Evolutionary conservation across 2,113 vertebrate genomes (phyloP), one percentile per base, ranked within the genome.

Genomic region (Lampris incognitus): DNA sequence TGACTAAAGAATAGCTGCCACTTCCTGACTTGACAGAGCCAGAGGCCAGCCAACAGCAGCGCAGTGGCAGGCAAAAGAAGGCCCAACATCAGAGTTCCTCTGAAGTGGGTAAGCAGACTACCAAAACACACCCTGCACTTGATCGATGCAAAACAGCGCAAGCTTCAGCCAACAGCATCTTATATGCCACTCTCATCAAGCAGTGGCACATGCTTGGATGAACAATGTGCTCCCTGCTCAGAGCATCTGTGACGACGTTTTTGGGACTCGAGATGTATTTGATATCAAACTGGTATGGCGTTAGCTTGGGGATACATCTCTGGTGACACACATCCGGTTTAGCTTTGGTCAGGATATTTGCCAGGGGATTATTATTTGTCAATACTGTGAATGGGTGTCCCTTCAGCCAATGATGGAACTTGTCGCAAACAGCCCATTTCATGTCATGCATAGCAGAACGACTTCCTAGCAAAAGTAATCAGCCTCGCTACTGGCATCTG

Each of bases 211-310:
- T 10, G 10, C 64, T 75, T 24, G 56, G 46, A 2, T 68, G 48
- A 52, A 69, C 78, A 63, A 63, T 68, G 24, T 24, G 78, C 54
- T 76, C 37, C 4, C 65, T 24, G 52, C 78, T 80, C 8, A 76
- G 13, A 1, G 69, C 49, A 36, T 77, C 58, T 9, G 44, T 69
- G 0, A 72, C 60, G 0, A 56, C 11, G 38, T 76, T 82, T 46
- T 51, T 76, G 2, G 49, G 51, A 0, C 78, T 72, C 3, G 63
- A 64, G 3, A 80, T 61, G 10, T 74, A 80, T 2, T 69, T 74
- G 9, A 74, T 37, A 5, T 62, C 63, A 9, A 63, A 80, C 6
- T 69, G 38, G 8, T 62, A 75, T 1, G 58, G 51, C 5, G 78
- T 57, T 1, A 80, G 1, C 8, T 74, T 77, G 0, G 66, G 24